Percentiles rank a stretch among this genome's conserved stretches.
These are phyloP conservation scores for Sinotaia quadrata DNA, from an alignment of 2,888 invertebrate genomes.

Conservation along the genomic window DNA sequence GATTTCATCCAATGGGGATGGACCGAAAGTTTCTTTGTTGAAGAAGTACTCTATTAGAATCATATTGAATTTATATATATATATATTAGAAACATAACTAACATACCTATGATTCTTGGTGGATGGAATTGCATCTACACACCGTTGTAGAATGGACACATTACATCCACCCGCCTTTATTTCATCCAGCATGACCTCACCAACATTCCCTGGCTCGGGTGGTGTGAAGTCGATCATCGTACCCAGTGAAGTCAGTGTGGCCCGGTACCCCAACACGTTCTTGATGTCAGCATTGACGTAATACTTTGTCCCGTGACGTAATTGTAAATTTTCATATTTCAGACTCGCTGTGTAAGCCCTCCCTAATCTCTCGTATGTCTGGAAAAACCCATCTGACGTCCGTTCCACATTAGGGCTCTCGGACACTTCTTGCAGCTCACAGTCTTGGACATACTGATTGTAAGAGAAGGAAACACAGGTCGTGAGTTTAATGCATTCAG, in stretches of 20 bases:
- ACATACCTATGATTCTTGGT: constrained; percentile 15
- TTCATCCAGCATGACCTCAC: neutral
- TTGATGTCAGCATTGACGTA: constrained; percentile 7
- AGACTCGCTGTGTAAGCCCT: neutral
- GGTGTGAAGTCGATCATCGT: constrained; percentile 8
- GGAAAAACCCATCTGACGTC: neutral
- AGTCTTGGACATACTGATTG: neutral
- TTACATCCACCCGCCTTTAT: neutral
- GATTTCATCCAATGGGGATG: no score
- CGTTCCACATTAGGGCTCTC: neutral
- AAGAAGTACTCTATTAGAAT: no score
- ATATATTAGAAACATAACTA: no score
- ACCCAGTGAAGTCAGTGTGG: neutral
- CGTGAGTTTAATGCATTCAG: neutral
- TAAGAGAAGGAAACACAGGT: neutral
- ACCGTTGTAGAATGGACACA: constrained; percentile 12
- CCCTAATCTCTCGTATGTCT: constrained; percentile 9
- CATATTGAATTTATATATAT: no score
- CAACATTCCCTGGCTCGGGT: neutral
- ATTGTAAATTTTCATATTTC: neutral
- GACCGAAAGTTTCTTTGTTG: no score
- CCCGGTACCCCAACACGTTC: constrained; percentile 4
- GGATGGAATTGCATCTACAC: neutral
- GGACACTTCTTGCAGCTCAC: neutral
- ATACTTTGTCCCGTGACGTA: constrained; percentile 8